Percentiles rank a stretch among this genome's conserved stretches.
phyloP scores from a whole-genome alignment of 2,797 vertebrate genomes.

The Liparis tanakae region DNA sequence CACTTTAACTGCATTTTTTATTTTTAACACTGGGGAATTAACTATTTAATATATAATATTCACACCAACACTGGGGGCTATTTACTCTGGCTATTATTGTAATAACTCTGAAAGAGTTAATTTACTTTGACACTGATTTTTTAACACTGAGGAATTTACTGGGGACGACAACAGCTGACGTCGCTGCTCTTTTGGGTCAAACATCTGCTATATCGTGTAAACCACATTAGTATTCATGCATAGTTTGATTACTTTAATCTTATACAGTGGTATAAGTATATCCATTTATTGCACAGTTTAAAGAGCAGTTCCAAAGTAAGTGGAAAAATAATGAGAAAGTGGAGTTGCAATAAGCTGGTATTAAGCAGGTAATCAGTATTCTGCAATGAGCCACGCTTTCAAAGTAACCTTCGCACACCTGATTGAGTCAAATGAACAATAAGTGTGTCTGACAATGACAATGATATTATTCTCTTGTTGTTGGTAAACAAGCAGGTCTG shows the following conservation, averaged over 20 bases:
- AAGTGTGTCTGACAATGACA: conserved; percentile 74
- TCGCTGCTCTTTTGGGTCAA: neutral
- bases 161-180: neutral
- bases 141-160: no score
- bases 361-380: conserved; percentile 77
- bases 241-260: conserved; percentile 25
- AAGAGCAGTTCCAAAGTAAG: conserved; percentile 40
- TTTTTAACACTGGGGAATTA: no score
- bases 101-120: no score
- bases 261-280: conserved; percentile 20
- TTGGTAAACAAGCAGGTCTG: conserved; percentile 77
- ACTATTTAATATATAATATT: no score
- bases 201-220: conserved; percentile 17
- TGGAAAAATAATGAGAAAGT: conserved; percentile 56
- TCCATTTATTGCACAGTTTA: conserved; percentile 40
- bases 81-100: no score
- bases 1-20: no score
- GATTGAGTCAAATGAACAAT: conserved; percentile 78
- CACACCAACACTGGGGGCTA: no score
- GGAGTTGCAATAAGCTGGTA: conserved; percentile 60
- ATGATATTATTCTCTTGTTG: conserved; percentile 73
- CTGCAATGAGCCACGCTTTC: conserved; percentile 64
- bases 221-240: conserved; percentile 19
- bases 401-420: conserved; percentile 76
- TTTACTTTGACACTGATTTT: no score